Conservation (phyloP, 1,140 invertebrate species). For the Cydia strobilella region DNA sequence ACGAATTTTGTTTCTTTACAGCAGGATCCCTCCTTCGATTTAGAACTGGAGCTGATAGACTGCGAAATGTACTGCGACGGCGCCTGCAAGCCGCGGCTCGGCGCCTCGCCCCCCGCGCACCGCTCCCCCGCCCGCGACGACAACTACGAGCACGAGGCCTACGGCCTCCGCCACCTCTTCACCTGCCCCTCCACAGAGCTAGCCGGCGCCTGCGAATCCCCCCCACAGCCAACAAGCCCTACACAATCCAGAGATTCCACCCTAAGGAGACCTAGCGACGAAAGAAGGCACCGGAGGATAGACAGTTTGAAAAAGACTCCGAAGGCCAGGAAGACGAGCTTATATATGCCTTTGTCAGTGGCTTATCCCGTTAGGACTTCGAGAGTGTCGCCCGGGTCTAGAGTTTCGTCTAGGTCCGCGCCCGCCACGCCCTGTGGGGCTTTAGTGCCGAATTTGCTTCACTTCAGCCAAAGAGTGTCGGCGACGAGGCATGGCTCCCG, state of each 20-base stretch:
- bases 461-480: slow-evolving; percentile 73
- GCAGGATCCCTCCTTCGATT: slow-evolving; percentile 67
- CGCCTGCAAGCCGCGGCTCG: slow-evolving; percentile 65
- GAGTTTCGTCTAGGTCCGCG: slow-evolving; percentile 83
- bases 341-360: slow-evolving; percentile 80
- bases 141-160: slow-evolving; percentile 57
- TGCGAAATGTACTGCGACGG: slow-evolving; percentile 70
- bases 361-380: slow-evolving; percentile 54
- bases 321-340: slow-evolving; percentile 79
- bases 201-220: slow-evolving; percentile 81
- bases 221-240: slow-evolving; percentile 88
- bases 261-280: slow-evolving; percentile 59
- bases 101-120: slow-evolving; percentile 61
- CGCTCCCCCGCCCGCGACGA: slow-evolving; percentile 53
- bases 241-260: slow-evolving; percentile 80
- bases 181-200: slow-evolving; percentile 55
- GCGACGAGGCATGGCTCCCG: slow-evolving; percentile 75
- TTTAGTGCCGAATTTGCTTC: slow-evolving; percentile 79
- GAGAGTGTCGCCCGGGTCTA: slow-evolving; percentile 55
- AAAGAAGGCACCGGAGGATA: slow-evolving; percentile 57
- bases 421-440: slow-evolving; percentile 86
- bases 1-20: slow-evolving; percentile 25
- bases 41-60: slow-evolving; percentile 70
- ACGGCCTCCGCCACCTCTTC: slow-evolving; percentile 56
- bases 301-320: slow-evolving; percentile 64